Evolutionary conservation across 2,113 vertebrate species (phyloP), one percentile per base, ranked within the genome.

Genomic region (Austrofundulus limnaeus): DNA sequence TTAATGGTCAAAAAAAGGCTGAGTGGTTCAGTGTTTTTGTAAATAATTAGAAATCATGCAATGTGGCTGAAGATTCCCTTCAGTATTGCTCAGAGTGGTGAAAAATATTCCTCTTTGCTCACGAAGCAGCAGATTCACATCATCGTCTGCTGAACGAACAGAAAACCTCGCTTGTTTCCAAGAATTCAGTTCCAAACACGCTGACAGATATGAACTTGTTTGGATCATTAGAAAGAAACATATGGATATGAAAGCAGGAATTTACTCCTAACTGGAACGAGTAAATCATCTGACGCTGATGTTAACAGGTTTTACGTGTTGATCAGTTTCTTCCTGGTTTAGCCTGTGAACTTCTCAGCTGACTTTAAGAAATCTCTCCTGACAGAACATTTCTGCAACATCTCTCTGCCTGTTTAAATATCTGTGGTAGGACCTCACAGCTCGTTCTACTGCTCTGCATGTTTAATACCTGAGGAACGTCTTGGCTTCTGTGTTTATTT

Each of bases 1-100:
- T 75, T 70, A 67, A 81, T 75, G 58, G 49, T 54, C 3, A 23
- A 52, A 70, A n/a, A 77, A 78, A 28, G 11, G 48, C 66, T 66
- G 72, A 72, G 19, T 63, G 59, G 54, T 66, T 47, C 41, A 56
- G 23, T 61, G 78, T 60, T 58, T 81, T 64, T 39, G 57, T 9
- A 19, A 66, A 21, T 53, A 59, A 66, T 64, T 60, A 51, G 19
- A 3, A 58, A 20, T 47, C 38, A 15, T 23, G 47, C 52, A 54
- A 63, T 59, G 21, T 48, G 10, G 31, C 6, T 1, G 12, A 73
- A 62, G 48, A 4, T 10, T 60, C 54, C 55, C n/a, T 63, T 28
- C 3, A 43, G 5, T 47, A 28, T 45, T 16, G 39, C 12, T 48
- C 14, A 49, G 53, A 43, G 11, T 47, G 14, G 17, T 46, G 49